phyloP scores from a whole-genome alignment of 2,113 vertebrate species.

The Rhineura floridana region DNA sequence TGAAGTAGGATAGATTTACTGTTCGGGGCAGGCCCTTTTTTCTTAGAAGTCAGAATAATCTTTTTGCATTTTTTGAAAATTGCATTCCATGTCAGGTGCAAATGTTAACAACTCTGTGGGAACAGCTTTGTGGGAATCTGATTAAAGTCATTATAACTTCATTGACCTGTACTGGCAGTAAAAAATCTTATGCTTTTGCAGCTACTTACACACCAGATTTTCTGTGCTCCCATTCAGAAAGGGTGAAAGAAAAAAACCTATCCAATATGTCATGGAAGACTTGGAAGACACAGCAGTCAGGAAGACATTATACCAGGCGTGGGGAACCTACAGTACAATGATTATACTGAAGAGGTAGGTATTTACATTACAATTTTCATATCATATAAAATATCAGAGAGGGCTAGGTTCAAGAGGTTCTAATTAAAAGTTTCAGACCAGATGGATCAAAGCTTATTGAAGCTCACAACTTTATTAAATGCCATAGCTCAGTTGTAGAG shows the following conservation, averaged over 20 bases:
- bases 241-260: conserved; percentile 38
- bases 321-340: no score
- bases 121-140: conserved; percentile 34
- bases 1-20: neutral
- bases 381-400: neutral
- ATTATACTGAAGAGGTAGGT: conserved; percentile 19
- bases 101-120: conserved; percentile 2
- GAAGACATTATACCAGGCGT: neutral
- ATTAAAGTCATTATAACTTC: conserved; percentile 57
- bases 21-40: neutral
- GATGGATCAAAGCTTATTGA: neutral
- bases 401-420: conserved; percentile 9
- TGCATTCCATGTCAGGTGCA: conserved; percentile 15
- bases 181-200: conserved; percentile 31
- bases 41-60: conserved; percentile 9
- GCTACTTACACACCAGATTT: conserved; percentile 52
- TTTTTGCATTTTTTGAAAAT: conserved; percentile 30
- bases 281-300: no score
- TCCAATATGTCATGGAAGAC: neutral
- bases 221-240: conserved; percentile 39
- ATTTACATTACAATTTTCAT: conserved; percentile 1
- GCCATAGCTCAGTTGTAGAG: neutral
- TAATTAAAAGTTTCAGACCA: neutral
- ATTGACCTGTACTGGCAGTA: conserved; percentile 39
- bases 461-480: neutral